These are phyloP conservation scores for Acipenser oxyrinchus DNA, from an alignment of 2,797 vertebrate genomes.

Conservation along the genomic window DNA sequence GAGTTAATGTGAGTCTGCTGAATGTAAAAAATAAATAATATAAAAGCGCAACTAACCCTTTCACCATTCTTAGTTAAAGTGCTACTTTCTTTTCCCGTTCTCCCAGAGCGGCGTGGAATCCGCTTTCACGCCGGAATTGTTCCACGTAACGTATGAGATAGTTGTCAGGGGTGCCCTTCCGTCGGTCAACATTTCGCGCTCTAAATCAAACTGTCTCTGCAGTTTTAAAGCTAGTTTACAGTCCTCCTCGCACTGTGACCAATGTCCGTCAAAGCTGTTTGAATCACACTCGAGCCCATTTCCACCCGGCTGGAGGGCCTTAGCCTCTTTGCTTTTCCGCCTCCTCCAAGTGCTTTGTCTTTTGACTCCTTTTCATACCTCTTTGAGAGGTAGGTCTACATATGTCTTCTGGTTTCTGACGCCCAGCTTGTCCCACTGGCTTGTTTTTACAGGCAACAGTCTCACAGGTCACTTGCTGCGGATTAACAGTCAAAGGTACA, in stretches of 20 bases:
- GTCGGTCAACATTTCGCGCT: slow-evolving; percentile 55
- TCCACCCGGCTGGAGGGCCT: slow-evolving; percentile 32
- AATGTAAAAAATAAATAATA: neutral
- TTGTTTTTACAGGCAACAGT: no score
- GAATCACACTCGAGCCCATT: slow-evolving; percentile 20
- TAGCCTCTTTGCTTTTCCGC: slow-evolving; percentile 56
- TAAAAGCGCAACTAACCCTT: slow-evolving; percentile 1
- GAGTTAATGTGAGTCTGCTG: neutral
- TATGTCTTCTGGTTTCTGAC: slow-evolving; percentile 28
- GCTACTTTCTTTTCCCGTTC: slow-evolving; percentile 48
- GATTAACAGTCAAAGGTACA: neutral
- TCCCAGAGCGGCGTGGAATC: slow-evolving; percentile 49
- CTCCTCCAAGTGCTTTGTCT: slow-evolving; percentile 82
- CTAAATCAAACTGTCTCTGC: slow-evolving; percentile 76
- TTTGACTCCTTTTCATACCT: slow-evolving; percentile 77
- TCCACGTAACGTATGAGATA: slow-evolving; percentile 71
- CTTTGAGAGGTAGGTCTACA: slow-evolving; percentile 57
- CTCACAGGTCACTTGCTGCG: neutral
- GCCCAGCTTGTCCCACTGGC: slow-evolving; percentile 24
- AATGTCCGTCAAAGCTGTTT: slow-evolving; percentile 33
- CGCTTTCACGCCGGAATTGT: slow-evolving; percentile 21
- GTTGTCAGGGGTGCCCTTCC: slow-evolving; percentile 59
- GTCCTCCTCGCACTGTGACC: slow-evolving; percentile 70
- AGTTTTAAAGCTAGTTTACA: slow-evolving; percentile 70
- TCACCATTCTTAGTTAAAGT: slow-evolving; percentile 30